Conservation (phyloP, 2,888 invertebrate genomes). For the Cataglyphis rosenhaueri region DNA sequence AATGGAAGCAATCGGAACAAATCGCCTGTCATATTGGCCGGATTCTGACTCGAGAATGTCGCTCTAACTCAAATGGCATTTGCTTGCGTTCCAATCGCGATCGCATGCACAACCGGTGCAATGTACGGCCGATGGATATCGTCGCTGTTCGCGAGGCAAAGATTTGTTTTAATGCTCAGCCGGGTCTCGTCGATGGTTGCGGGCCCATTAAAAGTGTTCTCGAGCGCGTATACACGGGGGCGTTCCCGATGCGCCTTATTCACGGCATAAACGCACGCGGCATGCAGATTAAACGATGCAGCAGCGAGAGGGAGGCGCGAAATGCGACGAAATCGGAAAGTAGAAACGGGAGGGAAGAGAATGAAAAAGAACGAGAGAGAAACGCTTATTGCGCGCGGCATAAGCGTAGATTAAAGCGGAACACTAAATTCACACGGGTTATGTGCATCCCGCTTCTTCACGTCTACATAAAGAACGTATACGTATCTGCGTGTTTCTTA, state of each 20-base stretch:
- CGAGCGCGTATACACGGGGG: constrained; percentile 45
- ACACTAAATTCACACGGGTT: constrained; percentile 54
- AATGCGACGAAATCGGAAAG: constrained; percentile 24
- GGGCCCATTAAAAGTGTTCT: constrained; percentile 64
- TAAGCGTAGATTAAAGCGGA: constrained; percentile 58
- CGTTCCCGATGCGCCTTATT: constrained; percentile 56
- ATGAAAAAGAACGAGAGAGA: constrained; percentile 23
- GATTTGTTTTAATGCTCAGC: constrained; percentile 70
- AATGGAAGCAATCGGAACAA: constrained; percentile 46
- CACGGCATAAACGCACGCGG: constrained; percentile 54
- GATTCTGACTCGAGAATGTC: constrained; percentile 33
- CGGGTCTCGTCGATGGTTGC: constrained; percentile 59
- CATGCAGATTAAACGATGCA: constrained; percentile 61
- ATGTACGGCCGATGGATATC: constrained; percentile 59
- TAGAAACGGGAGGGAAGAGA: constrained; percentile 12
- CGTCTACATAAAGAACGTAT: not conserved
- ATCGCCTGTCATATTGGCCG: constrained; percentile 44
- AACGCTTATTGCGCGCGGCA: constrained; percentile 28
- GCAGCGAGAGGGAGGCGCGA: constrained; percentile 41
- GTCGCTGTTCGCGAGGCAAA: constrained; percentile 52
- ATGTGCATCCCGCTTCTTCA: constrained; percentile 27
- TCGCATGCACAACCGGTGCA: constrained; percentile 35
- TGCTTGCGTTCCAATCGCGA: constrained; percentile 28
- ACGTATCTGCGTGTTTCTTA: constrained; percentile 27
- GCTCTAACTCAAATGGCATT: constrained; percentile 23